phyloP scores from a whole-genome alignment of 1,140 invertebrate species.

The Drosophila ohnishii region DNA sequence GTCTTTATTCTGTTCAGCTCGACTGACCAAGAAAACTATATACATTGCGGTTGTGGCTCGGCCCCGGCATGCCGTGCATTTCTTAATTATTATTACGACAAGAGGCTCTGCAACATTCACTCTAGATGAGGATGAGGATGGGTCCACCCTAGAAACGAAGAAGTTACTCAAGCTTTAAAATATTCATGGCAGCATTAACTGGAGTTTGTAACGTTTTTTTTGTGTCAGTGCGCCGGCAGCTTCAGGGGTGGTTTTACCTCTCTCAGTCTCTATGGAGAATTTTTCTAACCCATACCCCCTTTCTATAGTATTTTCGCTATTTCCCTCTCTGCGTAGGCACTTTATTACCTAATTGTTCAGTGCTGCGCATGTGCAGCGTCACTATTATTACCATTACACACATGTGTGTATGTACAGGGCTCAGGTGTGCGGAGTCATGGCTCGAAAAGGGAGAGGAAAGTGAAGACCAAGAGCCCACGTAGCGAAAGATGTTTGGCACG shows the following conservation, averaged over 20 bases:
- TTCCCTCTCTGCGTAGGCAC: constrained; percentile 44
- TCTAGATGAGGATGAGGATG: constrained; percentile 22
- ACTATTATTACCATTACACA: constrained; percentile 76
- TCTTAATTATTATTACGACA: constrained; percentile 73
- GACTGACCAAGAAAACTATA: constrained; percentile 51
- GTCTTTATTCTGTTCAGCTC: constrained; percentile 65
- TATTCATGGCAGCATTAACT: constrained; percentile 37
- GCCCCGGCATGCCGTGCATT: constrained; percentile 68
- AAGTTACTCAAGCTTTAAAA: constrained; percentile 68
- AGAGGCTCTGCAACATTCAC: constrained; percentile 30
- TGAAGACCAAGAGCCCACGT: constrained; percentile 6
- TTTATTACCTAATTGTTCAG: constrained; percentile 71
- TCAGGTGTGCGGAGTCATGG: constrained; percentile 66
- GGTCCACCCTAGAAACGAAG: constrained; percentile 36
- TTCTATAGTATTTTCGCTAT: constrained; percentile 4
- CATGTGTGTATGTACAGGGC: constrained; percentile 22
- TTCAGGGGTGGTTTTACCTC: constrained; percentile 58
- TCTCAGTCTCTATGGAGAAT: neutral
- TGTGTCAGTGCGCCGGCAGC: constrained; percentile 63
- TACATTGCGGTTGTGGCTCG: constrained; percentile 10
- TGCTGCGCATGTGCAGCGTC: constrained; percentile 78
- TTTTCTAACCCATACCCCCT: neutral
- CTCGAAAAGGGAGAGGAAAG: constrained; percentile 15
- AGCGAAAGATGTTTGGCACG: constrained; percentile 59
- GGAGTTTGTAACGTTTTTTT: constrained; percentile 80